Evolutionary conservation across 2,113 vertebrate species (phyloP).

Genomic region (Xenopus borealis): DNA sequence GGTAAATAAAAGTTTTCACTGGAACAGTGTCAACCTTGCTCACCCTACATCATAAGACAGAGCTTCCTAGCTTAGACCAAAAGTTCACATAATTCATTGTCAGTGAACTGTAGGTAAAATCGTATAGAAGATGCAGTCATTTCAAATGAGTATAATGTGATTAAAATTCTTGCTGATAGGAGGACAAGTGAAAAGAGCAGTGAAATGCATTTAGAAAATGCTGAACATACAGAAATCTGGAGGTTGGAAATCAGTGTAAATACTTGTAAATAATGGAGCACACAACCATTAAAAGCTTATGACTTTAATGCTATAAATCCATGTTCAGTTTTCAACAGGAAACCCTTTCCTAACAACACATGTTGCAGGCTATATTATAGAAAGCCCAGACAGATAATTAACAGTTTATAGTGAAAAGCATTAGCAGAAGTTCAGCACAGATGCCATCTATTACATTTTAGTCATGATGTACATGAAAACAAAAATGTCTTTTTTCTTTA

Average conservation of each 20-base stretch:
- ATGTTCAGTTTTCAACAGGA: background rate
- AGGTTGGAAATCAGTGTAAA: background rate
- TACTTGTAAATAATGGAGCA: background rate
- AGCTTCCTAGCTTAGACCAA: slow-evolving; percentile 16
- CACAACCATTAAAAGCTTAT: background rate
- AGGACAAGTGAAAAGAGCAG: background rate
- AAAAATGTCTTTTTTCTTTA: too few relatives aligned
- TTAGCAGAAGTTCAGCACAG: background rate
- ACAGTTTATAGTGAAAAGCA: background rate
- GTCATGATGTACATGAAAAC: too few relatives aligned
- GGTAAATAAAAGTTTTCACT: background rate
- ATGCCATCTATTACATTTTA: too few relatives aligned
- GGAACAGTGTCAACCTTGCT: slow-evolving; percentile 3
- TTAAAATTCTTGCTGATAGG: slow-evolving; percentile 34
- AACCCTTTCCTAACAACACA: background rate
- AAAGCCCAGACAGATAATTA: too few relatives aligned
- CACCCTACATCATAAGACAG: slow-evolving; percentile 15
- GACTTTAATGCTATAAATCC: background rate
- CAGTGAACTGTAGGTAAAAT: slow-evolving; percentile 37
- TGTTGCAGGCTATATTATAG: background rate
- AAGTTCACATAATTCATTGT: slow-evolving; percentile 32
- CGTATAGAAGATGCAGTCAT: slow-evolving; percentile 10
- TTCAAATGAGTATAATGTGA: slow-evolving; percentile 5
- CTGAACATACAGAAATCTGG: background rate
- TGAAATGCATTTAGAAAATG: background rate